phyloP scores from a whole-genome alignment of 2,888 invertebrate species.

The Hypena proboscidalis region DNA sequence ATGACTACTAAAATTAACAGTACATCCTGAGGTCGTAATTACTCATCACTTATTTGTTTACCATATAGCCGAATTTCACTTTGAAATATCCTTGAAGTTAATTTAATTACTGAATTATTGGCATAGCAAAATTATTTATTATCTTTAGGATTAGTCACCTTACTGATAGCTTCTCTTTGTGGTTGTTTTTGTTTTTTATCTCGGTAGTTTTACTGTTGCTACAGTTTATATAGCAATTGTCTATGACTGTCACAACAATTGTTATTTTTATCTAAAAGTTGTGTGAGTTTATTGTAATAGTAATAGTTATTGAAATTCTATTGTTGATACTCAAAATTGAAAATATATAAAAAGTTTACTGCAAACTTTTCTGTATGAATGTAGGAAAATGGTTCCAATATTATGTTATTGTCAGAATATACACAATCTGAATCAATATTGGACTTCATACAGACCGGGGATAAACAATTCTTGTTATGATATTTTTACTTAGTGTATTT shows the following conservation, averaged over 20 bases:
- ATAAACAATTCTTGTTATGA: too few species aligned
- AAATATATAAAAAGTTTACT: too few species aligned
- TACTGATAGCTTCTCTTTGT: constrained; percentile 23
- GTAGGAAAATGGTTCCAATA: too few species aligned
- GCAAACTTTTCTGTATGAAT: too few species aligned
- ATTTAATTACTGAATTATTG: constrained; percentile 34
- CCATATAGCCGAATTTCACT: constrained; percentile 14
- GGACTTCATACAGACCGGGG: too few species aligned
- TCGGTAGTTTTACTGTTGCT: constrained; percentile 1
- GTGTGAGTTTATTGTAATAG: too few species aligned
- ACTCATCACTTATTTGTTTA: constrained; percentile 6
- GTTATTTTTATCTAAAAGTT: not conserved
- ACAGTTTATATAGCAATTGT: not conserved
- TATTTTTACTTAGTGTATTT: too few species aligned
- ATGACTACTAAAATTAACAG: constrained; percentile 13
- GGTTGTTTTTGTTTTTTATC: constrained; percentile 15
- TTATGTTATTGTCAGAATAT: too few species aligned
- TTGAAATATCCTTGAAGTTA: constrained; percentile 29
- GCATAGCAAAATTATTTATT: constrained; percentile 16
- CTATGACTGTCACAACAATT: not conserved
- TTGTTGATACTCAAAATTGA: too few species aligned
- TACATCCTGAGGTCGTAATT: constrained; percentile 3
- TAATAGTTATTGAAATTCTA: too few species aligned
- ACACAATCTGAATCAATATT: too few species aligned
- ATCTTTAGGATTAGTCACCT: constrained; percentile 36